Conservation (phyloP, 2,888 invertebrate species). For the Hydraecia micacea region DNA sequence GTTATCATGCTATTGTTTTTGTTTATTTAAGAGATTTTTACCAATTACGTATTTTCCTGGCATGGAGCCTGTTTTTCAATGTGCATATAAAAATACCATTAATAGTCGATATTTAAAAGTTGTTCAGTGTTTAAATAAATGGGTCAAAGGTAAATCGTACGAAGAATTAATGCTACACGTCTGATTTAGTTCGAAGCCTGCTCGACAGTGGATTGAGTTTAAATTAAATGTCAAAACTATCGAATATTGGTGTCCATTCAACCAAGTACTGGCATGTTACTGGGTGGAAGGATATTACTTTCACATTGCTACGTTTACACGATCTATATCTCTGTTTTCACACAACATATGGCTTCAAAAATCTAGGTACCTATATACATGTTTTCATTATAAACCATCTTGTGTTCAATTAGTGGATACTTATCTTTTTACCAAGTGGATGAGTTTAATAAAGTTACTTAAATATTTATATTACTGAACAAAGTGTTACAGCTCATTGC, state of each 20-base stretch:
- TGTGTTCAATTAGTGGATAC: too few relatives aligned
- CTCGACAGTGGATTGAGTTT: constrained; percentile 39
- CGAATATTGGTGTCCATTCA: constrained; percentile 43
- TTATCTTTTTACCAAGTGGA: not conserved
- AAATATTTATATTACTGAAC: not conserved
- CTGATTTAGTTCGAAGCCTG: constrained; percentile 46
- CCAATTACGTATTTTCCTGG: not conserved
- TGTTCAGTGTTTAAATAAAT: not conserved
- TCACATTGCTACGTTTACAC: not conserved
- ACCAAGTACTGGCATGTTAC: constrained; percentile 1
- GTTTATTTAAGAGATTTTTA: not conserved
- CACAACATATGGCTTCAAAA: not conserved
- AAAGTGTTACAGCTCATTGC: not conserved
- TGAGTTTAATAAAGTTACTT: not conserved
- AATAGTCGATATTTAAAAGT: not conserved
- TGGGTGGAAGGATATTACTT: not conserved
- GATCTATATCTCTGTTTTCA: not conserved
- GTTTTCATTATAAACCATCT: not conserved
- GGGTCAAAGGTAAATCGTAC: constrained; percentile 9
- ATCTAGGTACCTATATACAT: too few relatives aligned
- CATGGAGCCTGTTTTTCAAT: not conserved
- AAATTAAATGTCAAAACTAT: constrained; percentile 60
- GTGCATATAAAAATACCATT: not conserved
- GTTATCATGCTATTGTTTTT: not conserved
- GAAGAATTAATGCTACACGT: constrained; percentile 24